Conservation (phyloP, 2,797 vertebrate genomes). For the Anguilla megastoma region DNA sequence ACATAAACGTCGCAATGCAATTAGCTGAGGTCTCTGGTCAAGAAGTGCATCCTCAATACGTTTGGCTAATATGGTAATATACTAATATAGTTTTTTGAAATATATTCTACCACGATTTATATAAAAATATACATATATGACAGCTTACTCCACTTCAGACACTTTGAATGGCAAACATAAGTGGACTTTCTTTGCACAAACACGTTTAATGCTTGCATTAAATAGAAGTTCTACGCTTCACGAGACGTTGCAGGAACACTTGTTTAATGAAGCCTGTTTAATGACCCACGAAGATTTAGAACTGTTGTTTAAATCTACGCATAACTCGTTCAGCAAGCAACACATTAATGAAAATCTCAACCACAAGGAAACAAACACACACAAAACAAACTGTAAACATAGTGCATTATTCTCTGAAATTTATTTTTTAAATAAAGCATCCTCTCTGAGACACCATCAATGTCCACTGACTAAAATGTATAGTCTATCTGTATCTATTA, state of each 20-base stretch:
- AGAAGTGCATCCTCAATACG: neutral
- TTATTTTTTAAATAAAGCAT: no score
- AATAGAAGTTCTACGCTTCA: neutral
- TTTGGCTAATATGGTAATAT: no score
- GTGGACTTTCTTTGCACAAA: neutral
- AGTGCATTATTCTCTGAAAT: neutral
- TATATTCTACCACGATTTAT: neutral
- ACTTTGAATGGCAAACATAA: neutral
- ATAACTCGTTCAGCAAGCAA: no score
- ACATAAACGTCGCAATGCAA: neutral
- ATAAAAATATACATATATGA: neutral
- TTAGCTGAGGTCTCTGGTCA: neutral
- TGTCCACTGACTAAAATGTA: neutral
- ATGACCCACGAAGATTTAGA: no score
- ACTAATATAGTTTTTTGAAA: neutral
- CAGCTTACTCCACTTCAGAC: neutral
- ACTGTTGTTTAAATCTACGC: no score
- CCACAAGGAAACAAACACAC: no score
- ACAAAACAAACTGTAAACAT: no score
- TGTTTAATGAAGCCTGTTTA: neutral
- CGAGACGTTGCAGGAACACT: neutral
- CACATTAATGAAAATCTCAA: no score
- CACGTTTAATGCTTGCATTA: neutral
- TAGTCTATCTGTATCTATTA: neutral
- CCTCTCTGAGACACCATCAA: neutral